Base-by-base conservation (phyloP, 2,888 invertebrate genomes). In the Trimorus sp. region DNA sequence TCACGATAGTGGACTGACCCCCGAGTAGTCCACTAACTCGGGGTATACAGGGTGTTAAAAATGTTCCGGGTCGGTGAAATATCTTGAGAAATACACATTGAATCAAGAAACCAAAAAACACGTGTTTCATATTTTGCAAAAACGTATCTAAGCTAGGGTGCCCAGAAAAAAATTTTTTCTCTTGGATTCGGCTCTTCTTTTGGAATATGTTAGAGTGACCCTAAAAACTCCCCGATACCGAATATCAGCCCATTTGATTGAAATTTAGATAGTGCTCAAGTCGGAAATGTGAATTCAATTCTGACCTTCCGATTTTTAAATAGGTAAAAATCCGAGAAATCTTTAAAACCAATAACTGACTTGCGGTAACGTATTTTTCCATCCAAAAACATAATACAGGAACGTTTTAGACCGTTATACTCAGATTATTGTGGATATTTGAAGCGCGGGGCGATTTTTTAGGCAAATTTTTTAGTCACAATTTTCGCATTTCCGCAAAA, bases 401-500 rank as follows among this genome's bases (percentile, higher is more conserved):
- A 54, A 54, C 9, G 54, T 14, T 54, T 54, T 54, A 1, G 16
- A 54, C 16, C 11, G 16, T 54, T 15, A 54, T 7, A 54, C 16
- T 54, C 15, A 54, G 8, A 9, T 15, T 12, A 54, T 16, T 7
- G 26, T 54, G 7, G 54, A 54, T 54, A 54, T 54, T 54, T 54
- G 16, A 54, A 54, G 12, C 8, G 8, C 36, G 14, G 54, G 0
- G 36, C 26, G 16, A 14, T 11, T 54, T 54, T 54, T 54, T 54
- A 26, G 54, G 54, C 16, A 15, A 12, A 9, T 16, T 54, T 54
- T 15, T 54, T 54, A 15, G 54, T 58, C 38, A n/a, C 60, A 45
- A 60, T 60, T 60, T 60, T 60, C 11, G 60, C 60, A 42, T 14
- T 26, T 60, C 60, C 12, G 45, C 42, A 40, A 60, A 54, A 54